Evolutionary conservation across 2,113 vertebrate genomes (phyloP).

Genomic region (human): GRCh38 chr2:198255001-198255500

Average conservation of each 20-base stretch:
- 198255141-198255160: neutral
- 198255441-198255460: neutral
- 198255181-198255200: neutral
- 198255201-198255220: neutral
- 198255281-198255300: neutral
- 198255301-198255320: neutral
- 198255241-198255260: neutral
- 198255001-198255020: neutral
- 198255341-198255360: neutral
- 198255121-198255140: neutral
- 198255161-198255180: neutral
- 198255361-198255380: neutral
- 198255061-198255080: neutral
- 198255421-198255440: neutral
- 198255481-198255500: neutral
- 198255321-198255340: neutral
- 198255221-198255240: neutral
- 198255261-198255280: neutral
- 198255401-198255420: neutral
- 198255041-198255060: neutral
- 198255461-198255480: neutral
- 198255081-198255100: neutral
- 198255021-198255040: neutral
- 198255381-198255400: neutral
- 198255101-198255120: neutral